Evolutionary conservation across 2,888 invertebrate genomes (phyloP).

Genomic region (Papilio protenor): DNA sequence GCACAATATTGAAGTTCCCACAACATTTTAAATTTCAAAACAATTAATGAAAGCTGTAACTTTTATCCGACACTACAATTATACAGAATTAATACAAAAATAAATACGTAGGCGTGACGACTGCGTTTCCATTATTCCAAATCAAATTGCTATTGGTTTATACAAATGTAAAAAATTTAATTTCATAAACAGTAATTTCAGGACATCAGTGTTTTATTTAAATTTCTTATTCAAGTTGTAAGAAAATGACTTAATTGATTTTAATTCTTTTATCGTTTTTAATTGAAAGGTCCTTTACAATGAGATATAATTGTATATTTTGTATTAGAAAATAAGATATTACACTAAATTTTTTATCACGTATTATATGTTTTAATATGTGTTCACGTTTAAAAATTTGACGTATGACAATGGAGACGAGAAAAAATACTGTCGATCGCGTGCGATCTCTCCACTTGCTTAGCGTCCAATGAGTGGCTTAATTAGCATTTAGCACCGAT

Average conservation of each 20-base stretch:
- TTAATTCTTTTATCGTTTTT: too few species aligned
- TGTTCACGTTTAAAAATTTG: neutral
- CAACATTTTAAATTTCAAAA: constrained; percentile 31
- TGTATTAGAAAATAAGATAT: too few species aligned
- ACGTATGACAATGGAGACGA: constrained; percentile 39
- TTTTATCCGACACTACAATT: constrained; percentile 64
- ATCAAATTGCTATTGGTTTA: neutral
- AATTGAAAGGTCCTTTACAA: too few species aligned
- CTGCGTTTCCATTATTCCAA: constrained; percentile 55
- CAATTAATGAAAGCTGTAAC: constrained; percentile 66
- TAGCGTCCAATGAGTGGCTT: constrained; percentile 41
- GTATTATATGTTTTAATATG: neutral
- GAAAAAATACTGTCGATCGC: constrained; percentile 29
- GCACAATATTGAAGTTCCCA: constrained; percentile 6
- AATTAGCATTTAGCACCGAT: constrained; percentile 36
- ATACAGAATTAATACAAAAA: constrained; percentile 70
- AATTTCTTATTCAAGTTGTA: too few species aligned
- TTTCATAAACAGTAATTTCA: too few species aligned
- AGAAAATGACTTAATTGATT: too few species aligned
- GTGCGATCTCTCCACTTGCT: constrained; percentile 40
- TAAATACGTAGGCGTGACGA: constrained; percentile 64
- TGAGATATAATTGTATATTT: too few species aligned
- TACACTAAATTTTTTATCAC: too few species aligned
- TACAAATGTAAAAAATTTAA: neutral
- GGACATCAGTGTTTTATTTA: too few species aligned